phyloP scores from a whole-genome alignment of 2,888 invertebrate genomes.

The Limnephilus auricula region DNA sequence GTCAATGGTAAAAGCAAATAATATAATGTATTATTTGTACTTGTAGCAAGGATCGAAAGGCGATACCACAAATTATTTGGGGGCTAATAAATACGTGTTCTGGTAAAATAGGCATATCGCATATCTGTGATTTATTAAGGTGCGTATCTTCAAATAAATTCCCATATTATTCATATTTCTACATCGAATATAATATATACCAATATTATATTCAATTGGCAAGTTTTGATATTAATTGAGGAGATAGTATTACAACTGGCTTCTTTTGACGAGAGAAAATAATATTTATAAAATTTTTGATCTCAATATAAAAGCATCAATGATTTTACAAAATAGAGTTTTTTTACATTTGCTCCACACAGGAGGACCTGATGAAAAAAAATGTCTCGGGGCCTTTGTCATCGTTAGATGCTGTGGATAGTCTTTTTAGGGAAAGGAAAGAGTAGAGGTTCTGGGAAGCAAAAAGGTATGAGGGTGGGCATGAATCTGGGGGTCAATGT shows the following conservation, averaged over 20 bases:
- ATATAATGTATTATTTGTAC: neutral
- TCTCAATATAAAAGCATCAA: no score
- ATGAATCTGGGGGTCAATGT: no score
- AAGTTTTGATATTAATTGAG: neutral
- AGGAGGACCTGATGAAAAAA: no score
- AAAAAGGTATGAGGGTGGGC: no score
- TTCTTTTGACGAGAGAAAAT: neutral
- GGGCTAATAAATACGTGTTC: neutral
- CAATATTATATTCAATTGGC: neutral
- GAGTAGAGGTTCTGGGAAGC: no score
- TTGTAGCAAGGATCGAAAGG: neutral
- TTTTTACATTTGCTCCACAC: no score
- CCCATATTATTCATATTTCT: neutral
- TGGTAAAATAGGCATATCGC: neutral
- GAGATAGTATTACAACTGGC: neutral
- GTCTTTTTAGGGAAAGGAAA: no score
- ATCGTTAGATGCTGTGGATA: no score
- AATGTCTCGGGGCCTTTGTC: no score
- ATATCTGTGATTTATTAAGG: neutral
- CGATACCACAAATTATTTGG: neutral
- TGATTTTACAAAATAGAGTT: no score
- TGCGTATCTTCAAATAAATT: constrained; percentile 2
- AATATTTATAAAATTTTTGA: no score
- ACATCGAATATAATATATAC: neutral
- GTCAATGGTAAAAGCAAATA: constrained; percentile 2